Conservation (phyloP, 2,113 vertebrate genomes). For the Rutilus rutilus region DNA sequence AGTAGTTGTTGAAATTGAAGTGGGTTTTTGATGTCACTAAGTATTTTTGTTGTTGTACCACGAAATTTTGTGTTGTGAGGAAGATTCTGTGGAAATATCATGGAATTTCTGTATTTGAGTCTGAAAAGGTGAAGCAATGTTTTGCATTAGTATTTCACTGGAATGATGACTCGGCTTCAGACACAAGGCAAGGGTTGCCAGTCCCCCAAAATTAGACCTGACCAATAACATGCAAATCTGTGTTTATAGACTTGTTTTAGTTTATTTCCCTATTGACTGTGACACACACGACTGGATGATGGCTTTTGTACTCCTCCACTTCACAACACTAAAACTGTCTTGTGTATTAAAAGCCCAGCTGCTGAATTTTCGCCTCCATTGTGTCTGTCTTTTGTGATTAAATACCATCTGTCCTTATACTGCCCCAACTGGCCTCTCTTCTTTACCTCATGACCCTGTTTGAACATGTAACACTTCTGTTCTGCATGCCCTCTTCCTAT, state of each 20-base stretch:
- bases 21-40: background rate
- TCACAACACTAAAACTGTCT: slow-evolving; percentile 26
- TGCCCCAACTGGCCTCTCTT: slow-evolving; percentile 75
- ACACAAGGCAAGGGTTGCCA: background rate
- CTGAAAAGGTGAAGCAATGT: background rate
- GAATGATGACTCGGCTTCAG: background rate
- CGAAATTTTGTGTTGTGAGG: background rate
- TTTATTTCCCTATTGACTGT: slow-evolving; percentile 1
- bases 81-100: background rate
- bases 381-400: slow-evolving; percentile 74
- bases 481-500: slow-evolving; percentile 56
- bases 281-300: slow-evolving; percentile 26
- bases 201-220: background rate
- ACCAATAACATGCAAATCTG: background rate
- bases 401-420: slow-evolving; percentile 73
- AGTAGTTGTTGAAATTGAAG: background rate
- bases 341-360: slow-evolving; percentile 63
- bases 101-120: background rate
- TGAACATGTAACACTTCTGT: slow-evolving; percentile 69
- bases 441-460: slow-evolving; percentile 67
- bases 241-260: slow-evolving; percentile 8
- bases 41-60: background rate
- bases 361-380: slow-evolving; percentile 65
- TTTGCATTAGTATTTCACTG: background rate
- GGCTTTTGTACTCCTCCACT: slow-evolving; percentile 46